A percentile compares a stretch with the other conserved stretches of the same genome.
Conservation (phyloP, 2,888 invertebrate genomes). For the Ethmia dodecea region DNA sequence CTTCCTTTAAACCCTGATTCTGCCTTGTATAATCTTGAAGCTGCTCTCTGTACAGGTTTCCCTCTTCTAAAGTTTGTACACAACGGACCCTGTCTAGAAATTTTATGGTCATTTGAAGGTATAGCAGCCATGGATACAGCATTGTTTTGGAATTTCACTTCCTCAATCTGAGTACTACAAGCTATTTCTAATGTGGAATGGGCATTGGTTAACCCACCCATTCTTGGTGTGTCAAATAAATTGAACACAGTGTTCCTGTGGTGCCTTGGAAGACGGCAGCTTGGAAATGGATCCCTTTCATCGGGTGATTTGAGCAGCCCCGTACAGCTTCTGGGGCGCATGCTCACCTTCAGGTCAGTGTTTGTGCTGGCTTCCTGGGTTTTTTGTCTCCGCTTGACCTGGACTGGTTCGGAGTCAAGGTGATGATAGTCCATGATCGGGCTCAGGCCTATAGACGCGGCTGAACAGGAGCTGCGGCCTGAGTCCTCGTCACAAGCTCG, state of each 20-base stretch:
- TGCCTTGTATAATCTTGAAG: slow-evolving; percentile 82
- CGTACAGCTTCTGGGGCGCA: slow-evolving; percentile 52
- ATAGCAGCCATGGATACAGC: slow-evolving; percentile 53
- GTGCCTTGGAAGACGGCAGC: slow-evolving; percentile 44
- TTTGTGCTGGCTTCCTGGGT: slow-evolving; percentile 66
- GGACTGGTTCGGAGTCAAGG: slow-evolving; percentile 24
- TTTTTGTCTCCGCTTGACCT: slow-evolving; percentile 32
- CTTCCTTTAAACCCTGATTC: slow-evolving; percentile 65
- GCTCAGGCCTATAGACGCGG: slow-evolving; percentile 54
- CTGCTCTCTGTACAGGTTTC: slow-evolving; percentile 84
- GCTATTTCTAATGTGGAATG: slow-evolving; percentile 67
- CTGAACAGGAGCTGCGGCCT: slow-evolving; percentile 69
- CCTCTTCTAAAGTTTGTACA: slow-evolving; percentile 62
- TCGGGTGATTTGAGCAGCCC: slow-evolving; percentile 65
- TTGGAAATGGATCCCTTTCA: slow-evolving; percentile 68
- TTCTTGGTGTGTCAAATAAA: slow-evolving; percentile 51
- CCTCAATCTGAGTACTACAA: slow-evolving; percentile 65
- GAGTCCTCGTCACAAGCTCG: slow-evolving; percentile 68
- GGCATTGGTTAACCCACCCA: slow-evolving; percentile 62
- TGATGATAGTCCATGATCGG: slow-evolving; percentile 49
- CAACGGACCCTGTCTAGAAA: slow-evolving; percentile 22
- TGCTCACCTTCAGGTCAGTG: slow-evolving; percentile 71
- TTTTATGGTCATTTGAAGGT: slow-evolving; percentile 31
- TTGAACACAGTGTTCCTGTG: slow-evolving; percentile 53
- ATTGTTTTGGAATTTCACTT: slow-evolving; percentile 39